These are phyloP conservation scores for Hemibagrus guttatus DNA, from an alignment of 2,797 vertebrate genomes.

Conservation along the genomic window DNA sequence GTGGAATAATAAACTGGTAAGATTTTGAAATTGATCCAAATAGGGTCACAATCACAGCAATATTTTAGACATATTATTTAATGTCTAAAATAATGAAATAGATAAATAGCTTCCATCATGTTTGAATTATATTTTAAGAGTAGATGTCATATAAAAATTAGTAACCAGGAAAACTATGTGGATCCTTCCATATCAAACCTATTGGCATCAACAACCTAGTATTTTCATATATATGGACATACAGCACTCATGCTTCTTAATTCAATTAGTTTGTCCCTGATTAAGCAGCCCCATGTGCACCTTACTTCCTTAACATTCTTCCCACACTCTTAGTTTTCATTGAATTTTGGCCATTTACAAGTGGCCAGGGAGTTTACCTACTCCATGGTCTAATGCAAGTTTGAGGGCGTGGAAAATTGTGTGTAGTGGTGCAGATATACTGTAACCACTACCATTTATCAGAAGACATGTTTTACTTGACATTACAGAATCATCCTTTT, in stretches of 20 bases:
- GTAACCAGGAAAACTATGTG: too few relatives aligned
- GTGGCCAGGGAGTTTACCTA: neutral
- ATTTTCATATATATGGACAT: too few relatives aligned
- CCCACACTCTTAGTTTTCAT: neutral
- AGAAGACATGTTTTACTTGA: neutral
- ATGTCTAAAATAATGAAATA: too few relatives aligned
- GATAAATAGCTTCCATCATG: too few relatives aligned
- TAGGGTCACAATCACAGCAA: too few relatives aligned
- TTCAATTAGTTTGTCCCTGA: neutral
- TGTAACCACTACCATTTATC: neutral
- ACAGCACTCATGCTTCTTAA: neutral
- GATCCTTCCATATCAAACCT: too few relatives aligned
- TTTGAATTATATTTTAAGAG: too few relatives aligned
- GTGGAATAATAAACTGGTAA: too few relatives aligned
- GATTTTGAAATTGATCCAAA: too few relatives aligned
- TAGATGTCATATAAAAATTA: too few relatives aligned
- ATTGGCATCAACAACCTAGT: too few relatives aligned
- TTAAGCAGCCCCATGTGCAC: neutral
- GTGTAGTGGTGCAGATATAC: neutral
- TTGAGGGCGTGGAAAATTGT: neutral
- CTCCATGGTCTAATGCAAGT: neutral
- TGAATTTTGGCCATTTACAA: neutral
- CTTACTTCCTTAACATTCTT: neutral
- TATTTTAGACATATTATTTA: too few relatives aligned
- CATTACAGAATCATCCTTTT: neutral